These are phyloP conservation scores for Crocallis elinguaria DNA, from an alignment of 2,888 invertebrate species.

Conservation along the genomic window DNA sequence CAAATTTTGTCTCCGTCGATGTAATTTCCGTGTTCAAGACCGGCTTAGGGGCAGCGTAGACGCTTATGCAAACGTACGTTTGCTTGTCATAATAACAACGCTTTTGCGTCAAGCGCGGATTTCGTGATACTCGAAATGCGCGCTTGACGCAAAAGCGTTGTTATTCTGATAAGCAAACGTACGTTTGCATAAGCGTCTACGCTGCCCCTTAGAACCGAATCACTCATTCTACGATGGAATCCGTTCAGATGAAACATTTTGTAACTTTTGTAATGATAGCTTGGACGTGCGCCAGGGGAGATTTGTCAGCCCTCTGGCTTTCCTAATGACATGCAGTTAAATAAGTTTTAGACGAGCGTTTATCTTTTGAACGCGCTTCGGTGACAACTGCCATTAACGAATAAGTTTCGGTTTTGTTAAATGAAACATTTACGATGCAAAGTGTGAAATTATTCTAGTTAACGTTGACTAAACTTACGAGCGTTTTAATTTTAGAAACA, in stretches of 20 bases:
- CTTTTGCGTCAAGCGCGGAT: too few species aligned
- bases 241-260: not conserved
- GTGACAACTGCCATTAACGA: not conserved
- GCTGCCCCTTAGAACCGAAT: too few species aligned
- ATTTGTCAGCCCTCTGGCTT: slow-evolving; percentile 25
- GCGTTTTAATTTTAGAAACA: not conserved
- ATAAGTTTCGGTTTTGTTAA: not conserved
- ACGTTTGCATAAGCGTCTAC: too few species aligned
- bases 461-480: not conserved
- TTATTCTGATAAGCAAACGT: too few species aligned
- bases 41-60: not conserved
- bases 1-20: not conserved
- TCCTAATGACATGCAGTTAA: slow-evolving; percentile 3
- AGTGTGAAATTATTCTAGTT: not conserved
- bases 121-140: too few species aligned
- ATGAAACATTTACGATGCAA: not conserved
- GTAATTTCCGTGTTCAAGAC: not conserved
- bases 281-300: slow-evolving; percentile 36
- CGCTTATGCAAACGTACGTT: not conserved
- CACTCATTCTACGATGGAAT: not conserved
- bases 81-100: too few species aligned
- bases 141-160: too few species aligned
- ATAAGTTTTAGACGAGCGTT: slow-evolving; percentile 1
- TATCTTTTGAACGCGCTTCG: not conserved
- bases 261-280: slow-evolving; percentile 19